These are phyloP conservation scores for Smutsia gigantea DNA, from an alignment of 2,797 vertebrate species.

Conservation along the genomic window DNA sequence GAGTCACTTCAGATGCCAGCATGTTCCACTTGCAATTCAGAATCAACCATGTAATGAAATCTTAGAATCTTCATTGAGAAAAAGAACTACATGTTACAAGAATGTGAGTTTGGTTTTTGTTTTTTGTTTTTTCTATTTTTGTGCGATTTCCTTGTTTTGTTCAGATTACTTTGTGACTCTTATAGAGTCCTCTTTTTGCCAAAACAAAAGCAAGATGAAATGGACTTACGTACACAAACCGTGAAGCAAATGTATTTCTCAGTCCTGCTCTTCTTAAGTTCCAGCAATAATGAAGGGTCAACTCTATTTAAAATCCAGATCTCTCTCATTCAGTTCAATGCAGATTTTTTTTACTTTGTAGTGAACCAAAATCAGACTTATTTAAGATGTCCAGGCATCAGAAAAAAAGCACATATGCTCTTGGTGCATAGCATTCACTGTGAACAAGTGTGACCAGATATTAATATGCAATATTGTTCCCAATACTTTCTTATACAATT, in stretches of 20 bases:
- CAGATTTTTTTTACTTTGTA: neutral
- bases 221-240: neutral
- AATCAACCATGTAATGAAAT: neutral
- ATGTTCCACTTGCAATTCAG: neutral
- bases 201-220: neutral
- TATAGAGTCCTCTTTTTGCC: neutral
- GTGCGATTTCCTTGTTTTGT: neutral
- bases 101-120: neutral
- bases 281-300: neutral
- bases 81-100: neutral
- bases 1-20: neutral
- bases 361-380: slow-evolving; percentile 36
- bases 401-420: neutral
- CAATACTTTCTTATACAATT: slow-evolving; percentile 52
- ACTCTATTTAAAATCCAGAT: neutral
- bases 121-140: neutral
- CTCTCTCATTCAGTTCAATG: neutral
- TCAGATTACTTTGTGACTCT: neutral
- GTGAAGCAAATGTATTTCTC: neutral
- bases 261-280: neutral
- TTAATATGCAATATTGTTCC: slow-evolving; percentile 7
- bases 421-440: neutral
- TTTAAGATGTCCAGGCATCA: slow-evolving; percentile 24
- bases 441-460: slow-evolving; percentile 12
- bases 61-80: neutral